Evolutionary conservation across 2,797 vertebrate genomes (phyloP).

Genomic region (Tamandua tetradactyla): DNA sequence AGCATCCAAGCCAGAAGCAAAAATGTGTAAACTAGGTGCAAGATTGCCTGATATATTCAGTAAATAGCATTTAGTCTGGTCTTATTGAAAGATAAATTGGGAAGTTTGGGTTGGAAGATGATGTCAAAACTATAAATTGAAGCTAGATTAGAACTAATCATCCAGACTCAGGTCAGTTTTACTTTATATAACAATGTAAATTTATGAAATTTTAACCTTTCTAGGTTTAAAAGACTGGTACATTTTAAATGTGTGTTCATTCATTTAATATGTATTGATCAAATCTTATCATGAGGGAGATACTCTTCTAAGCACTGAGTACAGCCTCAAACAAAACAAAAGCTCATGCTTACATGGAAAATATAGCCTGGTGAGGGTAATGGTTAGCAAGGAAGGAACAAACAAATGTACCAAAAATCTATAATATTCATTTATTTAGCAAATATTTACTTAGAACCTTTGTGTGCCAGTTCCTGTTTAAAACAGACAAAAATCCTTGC

Average conservation of each 20-base stretch:
- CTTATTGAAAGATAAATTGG: not conserved
- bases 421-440: not conserved
- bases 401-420: not conserved
- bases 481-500: not conserved
- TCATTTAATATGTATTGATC: not conserved
- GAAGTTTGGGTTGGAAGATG: not conserved
- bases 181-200: not conserved
- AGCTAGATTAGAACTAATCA: not conserved
- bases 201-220: not conserved
- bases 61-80: not conserved
- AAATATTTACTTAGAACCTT: not conserved
- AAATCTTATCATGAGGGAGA: not conserved
- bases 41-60: not conserved
- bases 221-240: not conserved
- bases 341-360: not conserved
- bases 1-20: not conserved
- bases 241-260: not conserved
- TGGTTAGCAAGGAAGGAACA: not conserved
- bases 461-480: not conserved
- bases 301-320: not conserved
- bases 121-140: not conserved
- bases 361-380: not conserved
- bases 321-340: not conserved
- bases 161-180: not conserved
- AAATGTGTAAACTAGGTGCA: conserved; percentile 11